Percentiles rank a stretch among this genome's conserved stretches.
These are phyloP conservation scores for Alosa sapidissima DNA, from an alignment of 2,797 vertebrate genomes.

Conservation along the genomic window DNA sequence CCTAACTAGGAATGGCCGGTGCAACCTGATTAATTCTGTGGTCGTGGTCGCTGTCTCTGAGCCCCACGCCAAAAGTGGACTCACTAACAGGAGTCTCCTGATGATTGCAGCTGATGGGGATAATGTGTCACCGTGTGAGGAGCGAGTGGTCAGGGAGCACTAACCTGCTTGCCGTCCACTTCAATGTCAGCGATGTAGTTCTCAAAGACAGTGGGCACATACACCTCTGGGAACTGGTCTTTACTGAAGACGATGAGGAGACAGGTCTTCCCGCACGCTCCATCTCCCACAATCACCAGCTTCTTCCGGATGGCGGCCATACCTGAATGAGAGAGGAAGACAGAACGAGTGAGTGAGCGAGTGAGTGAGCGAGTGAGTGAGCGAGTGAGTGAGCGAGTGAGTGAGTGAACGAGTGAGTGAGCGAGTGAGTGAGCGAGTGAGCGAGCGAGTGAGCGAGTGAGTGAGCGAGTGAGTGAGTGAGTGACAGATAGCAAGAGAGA, in stretches of 20 bases:
- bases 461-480: neutral
- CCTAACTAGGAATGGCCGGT: neutral
- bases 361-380: too few relatives aligned
- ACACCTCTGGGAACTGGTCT: constrained; percentile 97
- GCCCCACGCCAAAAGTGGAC: neutral
- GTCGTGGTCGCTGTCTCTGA: neutral
- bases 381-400: too few relatives aligned
- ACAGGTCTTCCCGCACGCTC: constrained; percentile 96
- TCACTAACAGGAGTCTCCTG: constrained; percentile 4
- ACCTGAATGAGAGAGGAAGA: constrained; percentile 59
- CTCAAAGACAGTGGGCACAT: constrained; percentile 96
- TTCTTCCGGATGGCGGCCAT: constrained; percentile 98
- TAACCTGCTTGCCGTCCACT: constrained; percentile 94
- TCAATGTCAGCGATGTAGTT: constrained; percentile 99
- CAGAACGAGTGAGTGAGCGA: constrained; percentile 11
- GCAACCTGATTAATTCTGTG: neutral
- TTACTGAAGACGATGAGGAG: constrained; percentile 98
- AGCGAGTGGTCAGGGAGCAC: constrained; percentile 22
- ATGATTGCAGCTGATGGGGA: neutral
- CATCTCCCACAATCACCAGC: constrained; percentile 96
- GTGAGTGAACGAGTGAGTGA: too few relatives aligned
- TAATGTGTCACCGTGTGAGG: neutral
- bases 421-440: too few relatives aligned
- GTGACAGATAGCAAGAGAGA: neutral
- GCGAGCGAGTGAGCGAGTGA: too few relatives aligned